phyloP scores from a whole-genome alignment of 2,113 vertebrate species.

The Chaetodon auriga region DNA sequence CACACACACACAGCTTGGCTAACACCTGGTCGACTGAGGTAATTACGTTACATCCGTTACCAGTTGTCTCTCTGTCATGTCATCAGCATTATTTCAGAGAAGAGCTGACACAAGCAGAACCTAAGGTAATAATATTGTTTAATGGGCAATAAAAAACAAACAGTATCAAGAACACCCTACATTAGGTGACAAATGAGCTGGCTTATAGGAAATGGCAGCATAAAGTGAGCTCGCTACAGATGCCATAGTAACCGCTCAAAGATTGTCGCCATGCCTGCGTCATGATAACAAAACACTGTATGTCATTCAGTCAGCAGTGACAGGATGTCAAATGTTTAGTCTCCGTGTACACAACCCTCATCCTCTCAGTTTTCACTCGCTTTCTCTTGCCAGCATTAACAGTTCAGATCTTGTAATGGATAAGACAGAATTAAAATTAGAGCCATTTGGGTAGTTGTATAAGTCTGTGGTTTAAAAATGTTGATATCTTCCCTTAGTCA shows the following conservation, averaged over 20 bases:
- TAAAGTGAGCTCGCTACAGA: slow-evolving; percentile 42
- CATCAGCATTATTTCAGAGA: slow-evolving; percentile 67
- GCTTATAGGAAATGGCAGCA: slow-evolving; percentile 36
- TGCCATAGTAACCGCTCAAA: slow-evolving; percentile 23
- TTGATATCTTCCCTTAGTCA: neutral
- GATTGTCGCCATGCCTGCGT: slow-evolving; percentile 8
- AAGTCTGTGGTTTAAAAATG: neutral
- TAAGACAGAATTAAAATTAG: neutral
- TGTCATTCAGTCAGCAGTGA: slow-evolving; percentile 12
- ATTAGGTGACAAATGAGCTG: slow-evolving; percentile 66
- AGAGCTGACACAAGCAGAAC: slow-evolving; percentile 71
- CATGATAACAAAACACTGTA: slow-evolving; percentile 22
- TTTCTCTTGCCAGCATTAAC: neutral
- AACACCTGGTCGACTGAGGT: slow-evolving; percentile 62
- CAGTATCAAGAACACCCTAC: slow-evolving; percentile 56
- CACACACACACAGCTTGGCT: slow-evolving; percentile 23
- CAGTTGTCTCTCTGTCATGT: slow-evolving; percentile 65
- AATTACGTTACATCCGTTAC: slow-evolving; percentile 65
- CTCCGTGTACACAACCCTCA: neutral
- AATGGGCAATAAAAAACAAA: slow-evolving; percentile 75
- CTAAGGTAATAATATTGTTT: slow-evolving; percentile 68
- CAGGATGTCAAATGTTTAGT: slow-evolving; percentile 14
- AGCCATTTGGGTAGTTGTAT: neutral
- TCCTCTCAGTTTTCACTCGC: neutral
- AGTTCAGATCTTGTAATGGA: neutral